Evolutionary conservation across 2,113 vertebrate genomes (phyloP).

Genomic region (Hypanus sabinus): DNA sequence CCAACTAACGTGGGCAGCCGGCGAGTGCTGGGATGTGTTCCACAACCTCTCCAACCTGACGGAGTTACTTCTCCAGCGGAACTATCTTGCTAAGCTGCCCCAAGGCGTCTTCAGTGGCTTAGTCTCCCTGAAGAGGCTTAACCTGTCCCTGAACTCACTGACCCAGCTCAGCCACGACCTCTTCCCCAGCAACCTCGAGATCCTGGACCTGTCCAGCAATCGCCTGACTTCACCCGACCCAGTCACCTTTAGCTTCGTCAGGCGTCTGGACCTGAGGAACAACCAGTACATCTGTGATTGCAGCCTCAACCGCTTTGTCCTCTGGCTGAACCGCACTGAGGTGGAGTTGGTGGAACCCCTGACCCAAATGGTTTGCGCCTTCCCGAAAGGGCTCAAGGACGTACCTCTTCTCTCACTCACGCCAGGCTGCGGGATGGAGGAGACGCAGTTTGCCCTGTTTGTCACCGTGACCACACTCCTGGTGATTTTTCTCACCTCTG

Average conservation of each 20-base stretch:
- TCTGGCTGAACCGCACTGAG: conserved; percentile 66
- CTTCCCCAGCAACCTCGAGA: conserved; percentile 62
- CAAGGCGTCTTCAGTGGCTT: conserved; percentile 63
- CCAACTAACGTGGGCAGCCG: conserved; percentile 61
- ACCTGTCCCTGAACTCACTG: conserved; percentile 67
- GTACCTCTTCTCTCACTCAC: conserved; percentile 44
- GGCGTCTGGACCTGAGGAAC: conserved; percentile 52
- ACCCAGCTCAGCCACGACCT: conserved; percentile 52
- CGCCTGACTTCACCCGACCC: conserved; percentile 69
- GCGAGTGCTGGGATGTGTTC: conserved; percentile 68
- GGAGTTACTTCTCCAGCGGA: conserved; percentile 59
- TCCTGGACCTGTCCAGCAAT: conserved; percentile 65
- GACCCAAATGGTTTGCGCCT: conserved; percentile 53
- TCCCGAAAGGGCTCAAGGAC: conserved; percentile 52
- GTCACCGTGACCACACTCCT: conserved; percentile 45
- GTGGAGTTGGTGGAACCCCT: conserved; percentile 49
- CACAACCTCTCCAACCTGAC: conserved; percentile 55
- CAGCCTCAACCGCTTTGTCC: conserved; percentile 55
- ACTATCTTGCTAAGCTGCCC: conserved; percentile 65
- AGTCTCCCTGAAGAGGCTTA: conserved; percentile 56
- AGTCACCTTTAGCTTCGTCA: conserved; percentile 54
- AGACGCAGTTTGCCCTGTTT: conserved; percentile 59
- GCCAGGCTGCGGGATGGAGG: conserved; percentile 41
- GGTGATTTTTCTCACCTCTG: conserved; percentile 40
- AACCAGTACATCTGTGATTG: conserved; percentile 77